Percentiles rank a stretch among this genome's conserved stretches.
Conservation (phyloP, 2,888 invertebrate genomes). For the Chrysomela aeneicollis region DNA sequence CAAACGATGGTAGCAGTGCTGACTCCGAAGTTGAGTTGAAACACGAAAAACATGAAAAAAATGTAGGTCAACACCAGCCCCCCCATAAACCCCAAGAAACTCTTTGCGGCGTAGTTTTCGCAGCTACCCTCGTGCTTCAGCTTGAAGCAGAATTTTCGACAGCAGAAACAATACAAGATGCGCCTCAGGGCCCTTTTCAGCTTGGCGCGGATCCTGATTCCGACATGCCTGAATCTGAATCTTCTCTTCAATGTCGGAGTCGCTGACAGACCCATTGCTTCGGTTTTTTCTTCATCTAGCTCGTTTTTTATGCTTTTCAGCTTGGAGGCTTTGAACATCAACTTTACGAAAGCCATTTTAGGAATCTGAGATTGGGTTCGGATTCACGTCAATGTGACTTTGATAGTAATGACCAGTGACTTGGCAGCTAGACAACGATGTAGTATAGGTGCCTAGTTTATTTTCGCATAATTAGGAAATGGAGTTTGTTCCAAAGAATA, state of each 20-base stretch:
- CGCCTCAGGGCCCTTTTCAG: slow-evolving; percentile 58
- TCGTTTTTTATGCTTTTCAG: slow-evolving; percentile 21
- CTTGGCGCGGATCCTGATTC: slow-evolving; percentile 59
- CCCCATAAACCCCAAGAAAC: slow-evolving; percentile 70
- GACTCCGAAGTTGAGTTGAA: slow-evolving; percentile 70
- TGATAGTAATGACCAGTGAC: neutral
- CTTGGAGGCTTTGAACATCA: slow-evolving; percentile 19
- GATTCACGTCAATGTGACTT: slow-evolving; percentile 4
- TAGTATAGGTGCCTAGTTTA: too few species aligned
- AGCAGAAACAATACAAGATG: slow-evolving; percentile 51
- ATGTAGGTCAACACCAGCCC: slow-evolving; percentile 72
- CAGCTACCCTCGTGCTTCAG: slow-evolving; percentile 65
- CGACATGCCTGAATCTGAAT: slow-evolving; percentile 62
- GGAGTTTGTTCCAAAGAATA: too few species aligned
- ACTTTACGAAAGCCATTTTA: slow-evolving; percentile 46
- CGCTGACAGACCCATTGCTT: slow-evolving; percentile 63
- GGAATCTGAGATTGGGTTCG: neutral
- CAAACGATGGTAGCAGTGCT: slow-evolving; percentile 70
- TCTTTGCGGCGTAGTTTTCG: slow-evolving; percentile 70
- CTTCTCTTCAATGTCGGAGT: slow-evolving; percentile 46
- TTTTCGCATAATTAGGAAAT: too few species aligned
- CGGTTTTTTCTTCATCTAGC: slow-evolving; percentile 65
- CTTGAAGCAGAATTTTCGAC: slow-evolving; percentile 57
- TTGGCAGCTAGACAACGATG: too few species aligned
- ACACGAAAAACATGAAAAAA: slow-evolving; percentile 73